Conservation (phyloP, 2,797 vertebrate species). For the Liparis tanakae region DNA sequence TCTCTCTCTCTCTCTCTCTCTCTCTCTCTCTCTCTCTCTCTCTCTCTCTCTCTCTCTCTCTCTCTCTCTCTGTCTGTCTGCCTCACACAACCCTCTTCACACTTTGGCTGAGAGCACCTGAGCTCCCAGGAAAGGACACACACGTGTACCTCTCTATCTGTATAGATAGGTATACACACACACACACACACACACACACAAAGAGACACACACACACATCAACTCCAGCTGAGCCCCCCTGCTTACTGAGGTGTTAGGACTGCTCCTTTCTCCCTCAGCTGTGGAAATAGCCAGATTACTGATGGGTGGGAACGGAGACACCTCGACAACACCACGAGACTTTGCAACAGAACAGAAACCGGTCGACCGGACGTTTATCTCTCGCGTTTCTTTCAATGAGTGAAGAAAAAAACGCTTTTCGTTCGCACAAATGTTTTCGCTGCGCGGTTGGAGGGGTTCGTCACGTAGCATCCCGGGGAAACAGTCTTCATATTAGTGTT, state of each 20-base stretch:
- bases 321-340: conserved; percentile 25
- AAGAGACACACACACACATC: conserved; percentile 23
- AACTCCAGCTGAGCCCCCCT: conserved; percentile 65
- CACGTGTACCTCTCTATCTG: not conserved
- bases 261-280: conserved; percentile 57
- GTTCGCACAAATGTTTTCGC: not conserved
- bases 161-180: not conserved
- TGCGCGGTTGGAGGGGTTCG: not conserved
- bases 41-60: conserved; percentile 53
- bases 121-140: conserved; percentile 62
- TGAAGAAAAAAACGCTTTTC: not conserved
- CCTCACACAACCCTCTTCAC: conserved; percentile 72
- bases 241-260: conserved; percentile 63
- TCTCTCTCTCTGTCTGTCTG: conserved; percentile 39
- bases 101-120: conserved; percentile 69
- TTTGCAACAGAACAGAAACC: conserved; percentile 12
- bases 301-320: conserved; percentile 50
- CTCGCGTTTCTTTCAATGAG: not conserved
- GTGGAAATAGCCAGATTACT: conserved; percentile 64
- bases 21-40: too few relatives aligned
- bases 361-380: conserved; percentile 15
- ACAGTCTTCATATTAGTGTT: conserved; percentile 7
- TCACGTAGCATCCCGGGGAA: not conserved
- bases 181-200: not conserved
- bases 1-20: conserved; percentile 54